Base-by-base conservation (phyloP, 2,888 invertebrate species). In the Ichneumon xanthorius region DNA sequence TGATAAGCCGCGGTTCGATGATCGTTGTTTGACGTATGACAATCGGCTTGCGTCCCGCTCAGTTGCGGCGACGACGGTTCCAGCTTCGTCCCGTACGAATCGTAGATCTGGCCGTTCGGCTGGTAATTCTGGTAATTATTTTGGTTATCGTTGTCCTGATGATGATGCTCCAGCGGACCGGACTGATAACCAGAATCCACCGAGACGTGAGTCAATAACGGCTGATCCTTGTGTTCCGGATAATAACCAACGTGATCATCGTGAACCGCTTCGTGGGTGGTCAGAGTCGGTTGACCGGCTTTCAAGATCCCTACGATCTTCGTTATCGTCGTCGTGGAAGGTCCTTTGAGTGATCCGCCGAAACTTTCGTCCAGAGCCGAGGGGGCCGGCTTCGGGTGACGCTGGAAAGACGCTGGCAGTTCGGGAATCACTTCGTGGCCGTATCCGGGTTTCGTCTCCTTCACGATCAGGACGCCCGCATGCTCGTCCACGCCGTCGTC, bases 391-490 rank as follows among this genome's bases (percentile, higher is more conserved):
- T 79, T 67, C n/a, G 84, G 63, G 0, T 85, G 77, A 75, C 87
- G 55, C 11, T 26, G 22, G 16, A 55, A n/a, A 7, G 82, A 58
- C 14, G 67, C 22, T 14, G 80, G 40, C 14, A 45, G 48, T 14
- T 30, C 72, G 48, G 68, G 79, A 53, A 73, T 45, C 30, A 71
- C 65, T 33, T 79, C 72, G 45, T 65, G 72, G 26, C 53, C 71
- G 11, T 85, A 75, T 65, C 79, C 87, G 30, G 86, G 84, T 78
- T 89, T 89, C 84, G 87, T 91, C 33, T 94, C 93, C 88, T 93
- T 93, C 86, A 92, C 90, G 75, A 94, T 90, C 88, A 94, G 91
- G 30, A 94, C 90, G 55, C 94, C 94, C 3, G 94, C 92, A 89
- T 88, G 86, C 80, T 89, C 81, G 86, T 82, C 86, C 84, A 80